phyloP scores from a whole-genome alignment of 2,888 invertebrate species.

The Escarpia spicata region DNA sequence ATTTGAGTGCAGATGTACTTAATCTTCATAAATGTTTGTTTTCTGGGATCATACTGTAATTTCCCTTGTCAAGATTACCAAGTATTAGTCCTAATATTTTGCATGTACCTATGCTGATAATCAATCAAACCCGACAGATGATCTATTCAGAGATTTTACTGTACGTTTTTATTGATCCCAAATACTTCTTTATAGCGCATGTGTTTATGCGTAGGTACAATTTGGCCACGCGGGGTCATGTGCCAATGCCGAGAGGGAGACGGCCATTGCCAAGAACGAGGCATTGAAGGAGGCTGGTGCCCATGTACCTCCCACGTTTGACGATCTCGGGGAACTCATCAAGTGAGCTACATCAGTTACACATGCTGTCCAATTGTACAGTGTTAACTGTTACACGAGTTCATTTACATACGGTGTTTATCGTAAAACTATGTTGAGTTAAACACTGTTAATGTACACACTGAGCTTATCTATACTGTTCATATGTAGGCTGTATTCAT shows the following conservation, averaged over 20 bases:
- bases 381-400: background rate
- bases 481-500: background rate
- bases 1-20: background rate
- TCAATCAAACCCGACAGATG: background rate
- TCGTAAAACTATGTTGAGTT: too few relatives aligned
- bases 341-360: constrained; percentile 64
- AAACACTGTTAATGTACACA: background rate
- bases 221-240: constrained; percentile 99
- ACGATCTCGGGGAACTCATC: constrained; percentile 85
- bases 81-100: background rate
- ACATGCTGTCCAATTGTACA: background rate
- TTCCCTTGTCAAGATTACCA: background rate
- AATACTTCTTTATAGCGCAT: background rate
- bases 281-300: constrained; percentile 86
- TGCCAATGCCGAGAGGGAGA: constrained; percentile 92
- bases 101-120: background rate
- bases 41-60: background rate
- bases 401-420: background rate
- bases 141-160: background rate
- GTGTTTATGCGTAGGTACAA: constrained; percentile 75
- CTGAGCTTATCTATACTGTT: background rate
- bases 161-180: background rate
- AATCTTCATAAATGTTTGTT: background rate
- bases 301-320: constrained; percentile 91
- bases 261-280: constrained; percentile 91